A percentile compares a stretch with the other conserved stretches of the same genome.
phyloP scores from a whole-genome alignment of 2,888 invertebrate species.

The Perdita meconis region DNA sequence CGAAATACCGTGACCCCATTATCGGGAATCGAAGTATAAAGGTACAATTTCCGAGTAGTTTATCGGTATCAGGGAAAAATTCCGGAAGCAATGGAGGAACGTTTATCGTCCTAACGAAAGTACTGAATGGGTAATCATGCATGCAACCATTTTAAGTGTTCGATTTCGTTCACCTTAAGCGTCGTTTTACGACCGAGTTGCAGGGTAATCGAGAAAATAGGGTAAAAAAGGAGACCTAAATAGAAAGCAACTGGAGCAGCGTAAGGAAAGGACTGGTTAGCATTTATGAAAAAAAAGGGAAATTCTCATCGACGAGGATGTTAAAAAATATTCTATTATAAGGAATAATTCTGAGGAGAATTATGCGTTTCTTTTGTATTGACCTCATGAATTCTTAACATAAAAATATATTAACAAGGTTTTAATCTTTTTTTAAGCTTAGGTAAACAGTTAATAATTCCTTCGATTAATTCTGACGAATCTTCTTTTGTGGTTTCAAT shows the following conservation, averaged over 20 bases:
- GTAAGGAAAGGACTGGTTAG: constrained; percentile 33
- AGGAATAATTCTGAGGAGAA: not conserved
- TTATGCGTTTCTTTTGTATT: not conserved
- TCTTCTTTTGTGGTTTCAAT: not conserved
- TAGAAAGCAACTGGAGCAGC: constrained; percentile 22
- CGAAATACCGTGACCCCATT: constrained; percentile 35
- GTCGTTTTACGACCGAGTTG: constrained; percentile 50
- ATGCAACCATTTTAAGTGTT: constrained; percentile 53
- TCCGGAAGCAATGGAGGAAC: constrained; percentile 40
- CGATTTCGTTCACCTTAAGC: constrained; percentile 50
- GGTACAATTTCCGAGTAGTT: constrained; percentile 47
- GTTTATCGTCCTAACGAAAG: constrained; percentile 52
- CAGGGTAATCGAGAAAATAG: not conserved
- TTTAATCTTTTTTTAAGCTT: too few species aligned
- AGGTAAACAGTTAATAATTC: too few species aligned
- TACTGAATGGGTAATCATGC: constrained; percentile 53
- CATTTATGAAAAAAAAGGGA: constrained; percentile 32
- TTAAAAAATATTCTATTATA: constrained; percentile 26
- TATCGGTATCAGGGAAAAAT: constrained; percentile 34
- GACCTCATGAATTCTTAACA: constrained; percentile 15
- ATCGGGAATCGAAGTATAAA: constrained; percentile 45
- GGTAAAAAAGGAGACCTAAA: not conserved
- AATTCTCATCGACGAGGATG: constrained; percentile 21
- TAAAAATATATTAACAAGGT: not conserved
- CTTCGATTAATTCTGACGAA: too few species aligned